Conservation (phyloP, 2,113 vertebrate genomes). For the Gallinago media region DNA sequence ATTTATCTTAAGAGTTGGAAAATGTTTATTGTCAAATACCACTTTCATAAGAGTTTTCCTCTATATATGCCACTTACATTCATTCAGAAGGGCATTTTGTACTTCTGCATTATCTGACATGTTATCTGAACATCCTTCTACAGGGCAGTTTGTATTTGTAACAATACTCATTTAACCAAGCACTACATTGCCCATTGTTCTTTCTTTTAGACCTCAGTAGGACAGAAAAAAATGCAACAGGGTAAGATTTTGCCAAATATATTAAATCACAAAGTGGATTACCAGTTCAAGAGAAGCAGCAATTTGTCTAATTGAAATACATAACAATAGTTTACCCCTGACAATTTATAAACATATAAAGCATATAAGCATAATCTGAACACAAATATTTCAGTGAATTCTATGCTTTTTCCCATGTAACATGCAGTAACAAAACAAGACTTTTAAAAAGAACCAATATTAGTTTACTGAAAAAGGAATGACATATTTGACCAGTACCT, state of each 20-base stretch:
- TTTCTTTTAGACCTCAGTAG: background rate
- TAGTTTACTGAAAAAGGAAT: conserved; percentile 41
- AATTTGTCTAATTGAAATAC: background rate
- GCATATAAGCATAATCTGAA: background rate
- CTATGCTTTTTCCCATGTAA: background rate
- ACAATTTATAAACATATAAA: background rate
- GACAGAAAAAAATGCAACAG: background rate
- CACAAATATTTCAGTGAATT: background rate
- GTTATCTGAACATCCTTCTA: background rate
- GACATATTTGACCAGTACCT: background rate
- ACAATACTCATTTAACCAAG: background rate
- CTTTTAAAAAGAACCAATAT: background rate
- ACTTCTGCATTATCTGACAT: background rate
- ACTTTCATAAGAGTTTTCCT: background rate
- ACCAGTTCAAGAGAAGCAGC: background rate
- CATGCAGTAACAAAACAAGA: background rate
- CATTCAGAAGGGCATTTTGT: background rate
- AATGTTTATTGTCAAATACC: background rate
- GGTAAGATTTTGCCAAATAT: background rate
- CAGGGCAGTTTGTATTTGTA: background rate
- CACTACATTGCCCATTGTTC: background rate
- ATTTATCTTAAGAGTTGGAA: background rate
- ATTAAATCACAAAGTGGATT: background rate
- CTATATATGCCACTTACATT: background rate
- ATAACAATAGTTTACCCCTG: background rate